Percentiles rank a stretch among this genome's conserved stretches.
These are phyloP conservation scores for Scelioninae gen. 1 DNA, from an alignment of 2,888 invertebrate genomes.

Conservation along the genomic window DNA sequence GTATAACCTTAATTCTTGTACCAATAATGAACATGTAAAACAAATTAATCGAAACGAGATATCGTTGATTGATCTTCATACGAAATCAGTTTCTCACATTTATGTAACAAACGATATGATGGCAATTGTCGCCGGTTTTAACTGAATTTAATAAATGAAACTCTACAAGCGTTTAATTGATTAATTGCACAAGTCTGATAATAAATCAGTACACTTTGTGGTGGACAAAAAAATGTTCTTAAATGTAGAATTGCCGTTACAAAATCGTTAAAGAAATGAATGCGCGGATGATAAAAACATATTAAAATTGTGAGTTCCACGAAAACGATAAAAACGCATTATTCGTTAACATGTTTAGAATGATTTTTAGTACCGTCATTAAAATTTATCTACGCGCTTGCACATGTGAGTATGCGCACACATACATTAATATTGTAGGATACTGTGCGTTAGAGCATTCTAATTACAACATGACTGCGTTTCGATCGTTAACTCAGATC, in stretches of 20 bases:
- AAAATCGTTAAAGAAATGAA: slow-evolving; percentile 52
- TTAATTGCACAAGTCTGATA: slow-evolving; percentile 41
- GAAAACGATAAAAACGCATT: slow-evolving; percentile 63
- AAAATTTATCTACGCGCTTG: slow-evolving; percentile 61
- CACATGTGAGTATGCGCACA: slow-evolving; percentile 32
- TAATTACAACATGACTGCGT: slow-evolving; percentile 64
- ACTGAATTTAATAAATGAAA: slow-evolving; percentile 1
- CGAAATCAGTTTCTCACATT: neutral
- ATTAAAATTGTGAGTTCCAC: slow-evolving; percentile 41
- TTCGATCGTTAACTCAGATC: slow-evolving; percentile 66
- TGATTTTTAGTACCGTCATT: slow-evolving; percentile 64
- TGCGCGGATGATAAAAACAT: slow-evolving; percentile 41
- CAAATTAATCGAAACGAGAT: too few relatives aligned
- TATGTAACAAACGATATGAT: neutral
- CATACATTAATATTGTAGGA: slow-evolving; percentile 51
- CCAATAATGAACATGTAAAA: too few relatives aligned
- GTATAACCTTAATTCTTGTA: neutral
- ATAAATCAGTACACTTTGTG: slow-evolving; percentile 38
- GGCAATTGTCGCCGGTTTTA: neutral
- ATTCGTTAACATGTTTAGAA: slow-evolving; percentile 65
- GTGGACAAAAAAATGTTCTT: slow-evolving; percentile 34
- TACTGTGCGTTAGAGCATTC: slow-evolving; percentile 61
- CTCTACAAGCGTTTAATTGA: slow-evolving; percentile 30
- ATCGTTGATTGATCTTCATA: too few relatives aligned
- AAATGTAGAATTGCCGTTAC: slow-evolving; percentile 53